Conservation (phyloP, 2,797 vertebrate genomes). For the Spheniscus humboldti region DNA sequence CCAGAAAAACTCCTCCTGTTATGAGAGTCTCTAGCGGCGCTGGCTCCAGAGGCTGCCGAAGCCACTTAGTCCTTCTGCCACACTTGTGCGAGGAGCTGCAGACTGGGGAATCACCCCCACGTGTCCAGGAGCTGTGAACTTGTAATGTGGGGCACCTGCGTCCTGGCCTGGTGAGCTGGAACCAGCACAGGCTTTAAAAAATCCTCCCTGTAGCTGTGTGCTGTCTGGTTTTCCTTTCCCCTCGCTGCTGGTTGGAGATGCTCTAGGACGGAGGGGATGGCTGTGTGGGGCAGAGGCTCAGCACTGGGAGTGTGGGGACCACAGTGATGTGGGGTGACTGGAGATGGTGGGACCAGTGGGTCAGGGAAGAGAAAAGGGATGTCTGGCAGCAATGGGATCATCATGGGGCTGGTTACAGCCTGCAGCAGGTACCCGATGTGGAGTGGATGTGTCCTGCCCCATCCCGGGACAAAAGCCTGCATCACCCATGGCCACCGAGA, state of each 20-base stretch:
- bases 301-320: rapidly evolving
- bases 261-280: neutral
- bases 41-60: neutral
- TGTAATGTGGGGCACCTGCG: too few species aligned
- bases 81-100: neutral
- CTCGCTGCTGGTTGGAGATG: neutral
- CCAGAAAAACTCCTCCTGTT: neutral
- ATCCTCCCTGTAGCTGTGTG: neutral
- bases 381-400: neutral
- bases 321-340: neutral
- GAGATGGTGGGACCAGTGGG: neutral
- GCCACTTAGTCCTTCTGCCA: neutral
- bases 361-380: neutral
- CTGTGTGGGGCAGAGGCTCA: neutral
- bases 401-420: neutral
- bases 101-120: rapidly evolving
- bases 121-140: neutral
- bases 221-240: neutral
- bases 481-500: rapidly evolving
- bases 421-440: neutral
- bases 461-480: neutral
- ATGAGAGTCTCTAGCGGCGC: neutral
- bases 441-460: neutral
- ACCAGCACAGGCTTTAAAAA: neutral
- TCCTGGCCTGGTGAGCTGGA: neutral